These are phyloP conservation scores for Rotaria socialis DNA, from an alignment of 2,888 invertebrate genomes.

Conservation along the genomic window DNA sequence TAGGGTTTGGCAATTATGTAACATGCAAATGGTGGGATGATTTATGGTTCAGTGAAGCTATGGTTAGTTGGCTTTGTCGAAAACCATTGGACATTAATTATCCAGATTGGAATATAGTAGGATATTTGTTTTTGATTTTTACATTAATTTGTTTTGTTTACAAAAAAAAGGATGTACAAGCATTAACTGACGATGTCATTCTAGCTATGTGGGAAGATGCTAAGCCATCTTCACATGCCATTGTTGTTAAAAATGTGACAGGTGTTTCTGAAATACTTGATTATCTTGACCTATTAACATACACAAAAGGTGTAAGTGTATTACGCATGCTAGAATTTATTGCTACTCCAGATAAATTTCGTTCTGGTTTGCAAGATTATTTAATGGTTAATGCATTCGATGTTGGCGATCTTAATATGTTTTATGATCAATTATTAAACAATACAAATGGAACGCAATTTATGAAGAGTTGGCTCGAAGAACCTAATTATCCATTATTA, in stretches of 20 bases:
- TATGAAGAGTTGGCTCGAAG: conserved; percentile 38
- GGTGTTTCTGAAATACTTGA: background rate
- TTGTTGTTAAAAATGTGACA: background rate
- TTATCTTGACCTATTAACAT: conserved; percentile 22
- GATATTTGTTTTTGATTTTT: background rate
- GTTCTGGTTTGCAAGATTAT: conserved; percentile 21
- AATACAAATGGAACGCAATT: background rate
- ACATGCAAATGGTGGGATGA: conserved; percentile 45
- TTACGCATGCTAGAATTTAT: conserved; percentile 40
- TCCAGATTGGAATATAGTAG: conserved; percentile 37
- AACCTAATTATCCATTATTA: conserved; percentile 45
- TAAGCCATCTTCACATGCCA: conserved; percentile 6
- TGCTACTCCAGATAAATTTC: conserved; percentile 14
- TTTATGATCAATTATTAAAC: conserved; percentile 35
- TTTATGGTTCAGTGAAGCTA: conserved; percentile 43
- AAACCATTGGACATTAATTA: conserved; percentile 24
- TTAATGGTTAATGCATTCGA: conserved; percentile 24
- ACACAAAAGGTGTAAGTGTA: conserved; percentile 39
- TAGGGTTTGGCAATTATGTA: conserved; percentile 45
- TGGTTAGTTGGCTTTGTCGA: conserved; percentile 35
- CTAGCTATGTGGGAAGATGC: conserved; percentile 43
- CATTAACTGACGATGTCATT: conserved; percentile 27
- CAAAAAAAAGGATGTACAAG: conserved; percentile 36
- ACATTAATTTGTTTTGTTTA: background rate
- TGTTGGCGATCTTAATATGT: conserved; percentile 6